Conservation (phyloP, 2,888 invertebrate species). For the Thalpophila matura region DNA sequence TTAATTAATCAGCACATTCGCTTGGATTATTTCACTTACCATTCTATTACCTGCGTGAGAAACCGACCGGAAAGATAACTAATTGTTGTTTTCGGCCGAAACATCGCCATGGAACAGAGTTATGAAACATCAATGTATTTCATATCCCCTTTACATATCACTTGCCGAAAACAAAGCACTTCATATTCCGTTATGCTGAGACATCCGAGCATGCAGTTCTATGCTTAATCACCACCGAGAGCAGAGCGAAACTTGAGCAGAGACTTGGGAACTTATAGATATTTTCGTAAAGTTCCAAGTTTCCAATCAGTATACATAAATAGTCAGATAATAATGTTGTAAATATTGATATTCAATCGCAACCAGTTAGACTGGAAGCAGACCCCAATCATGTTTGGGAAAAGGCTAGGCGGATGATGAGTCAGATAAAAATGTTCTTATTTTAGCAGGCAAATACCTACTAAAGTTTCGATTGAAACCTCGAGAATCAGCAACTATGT, state of each 20-base stretch:
- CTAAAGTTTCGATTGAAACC: background rate
- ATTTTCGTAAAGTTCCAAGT: too few relatives aligned
- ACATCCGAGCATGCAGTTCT: slow-evolving; percentile 25
- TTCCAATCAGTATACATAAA: background rate
- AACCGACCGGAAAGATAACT: slow-evolving; percentile 44
- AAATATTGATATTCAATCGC: too few relatives aligned
- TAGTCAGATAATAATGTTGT: background rate
- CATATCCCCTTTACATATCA: slow-evolving; percentile 56
- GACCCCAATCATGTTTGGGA: too few relatives aligned
- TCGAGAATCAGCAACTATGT: slow-evolving; percentile 14
- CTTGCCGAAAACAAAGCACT: slow-evolving; percentile 63
- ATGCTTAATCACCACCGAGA: slow-evolving; percentile 9
- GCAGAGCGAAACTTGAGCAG: slow-evolving; percentile 8
- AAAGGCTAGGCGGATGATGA: too few relatives aligned
- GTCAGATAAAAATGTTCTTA: background rate
- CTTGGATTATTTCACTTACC: slow-evolving; percentile 7
- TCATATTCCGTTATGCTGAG: slow-evolving; percentile 56
- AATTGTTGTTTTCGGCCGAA: slow-evolving; percentile 38
- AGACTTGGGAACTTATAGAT: too few relatives aligned
- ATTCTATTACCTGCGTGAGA: slow-evolving; percentile 14
- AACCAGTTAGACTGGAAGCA: too few relatives aligned
- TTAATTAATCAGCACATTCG: slow-evolving; percentile 1
- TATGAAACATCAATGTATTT: slow-evolving; percentile 52
- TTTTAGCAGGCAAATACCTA: background rate
- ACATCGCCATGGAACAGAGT: slow-evolving; percentile 50